A percentile compares a stretch with the other conserved stretches of the same genome.
phyloP scores from a whole-genome alignment of 92 coral and sea anemone genomes.

The Paramuricea clavata region DNA sequence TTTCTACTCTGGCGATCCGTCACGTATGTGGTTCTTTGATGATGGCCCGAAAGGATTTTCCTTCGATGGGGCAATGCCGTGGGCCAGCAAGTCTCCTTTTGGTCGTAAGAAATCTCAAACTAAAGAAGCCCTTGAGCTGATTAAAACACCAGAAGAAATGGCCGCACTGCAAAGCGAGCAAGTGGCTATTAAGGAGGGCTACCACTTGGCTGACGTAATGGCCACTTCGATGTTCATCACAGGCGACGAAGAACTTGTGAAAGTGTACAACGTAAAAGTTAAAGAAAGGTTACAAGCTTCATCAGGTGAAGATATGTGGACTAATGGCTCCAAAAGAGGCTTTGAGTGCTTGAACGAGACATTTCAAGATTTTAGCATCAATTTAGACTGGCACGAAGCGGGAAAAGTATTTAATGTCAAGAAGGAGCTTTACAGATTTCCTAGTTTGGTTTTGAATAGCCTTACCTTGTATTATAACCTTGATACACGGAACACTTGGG shows the following conservation, averaged over 20 bases:
- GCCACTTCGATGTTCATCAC: neutral
- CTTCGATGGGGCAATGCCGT: slow-evolving; percentile 29
- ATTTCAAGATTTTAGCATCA: neutral
- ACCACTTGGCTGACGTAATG: slow-evolving; percentile 21
- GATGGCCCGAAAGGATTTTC: slow-evolving; percentile 14
- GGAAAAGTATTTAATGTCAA: neutral
- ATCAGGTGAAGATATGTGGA: neutral
- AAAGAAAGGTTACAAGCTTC: neutral
- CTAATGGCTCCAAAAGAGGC: neutral
- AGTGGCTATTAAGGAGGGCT: neutral
- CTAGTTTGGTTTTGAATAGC: neutral
- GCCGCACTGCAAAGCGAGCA: neutral
- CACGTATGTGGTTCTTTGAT: neutral
- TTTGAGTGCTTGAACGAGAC: neutral
- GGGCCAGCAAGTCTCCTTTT: slow-evolving; percentile 11
- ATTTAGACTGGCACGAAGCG: neutral
- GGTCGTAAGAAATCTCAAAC: neutral
- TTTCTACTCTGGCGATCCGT: neutral
- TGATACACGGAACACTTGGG: neutral
- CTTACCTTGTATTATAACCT: slow-evolving; percentile 3
- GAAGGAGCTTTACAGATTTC: slow-evolving; percentile 25
- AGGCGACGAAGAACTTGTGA: neutral
- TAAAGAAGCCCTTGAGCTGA: neutral
- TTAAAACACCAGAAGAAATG: slow-evolving; percentile 18
- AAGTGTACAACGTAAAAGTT: neutral